These are phyloP conservation scores for Lamprologus ornatipinnis DNA, from an alignment of 2,113 vertebrate genomes.

Conservation along the genomic window DNA sequence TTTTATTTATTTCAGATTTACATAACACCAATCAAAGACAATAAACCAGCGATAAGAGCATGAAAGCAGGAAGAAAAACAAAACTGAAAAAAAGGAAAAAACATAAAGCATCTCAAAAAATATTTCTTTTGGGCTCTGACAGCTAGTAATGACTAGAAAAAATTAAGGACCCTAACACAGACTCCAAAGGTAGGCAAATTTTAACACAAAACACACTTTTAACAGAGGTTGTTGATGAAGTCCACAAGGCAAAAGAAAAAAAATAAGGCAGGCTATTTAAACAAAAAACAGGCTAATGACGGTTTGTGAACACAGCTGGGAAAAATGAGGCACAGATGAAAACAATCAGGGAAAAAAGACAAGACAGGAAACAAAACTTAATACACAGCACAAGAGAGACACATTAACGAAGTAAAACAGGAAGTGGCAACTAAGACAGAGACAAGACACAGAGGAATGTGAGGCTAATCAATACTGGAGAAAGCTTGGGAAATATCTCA, in stretches of 20 bases:
- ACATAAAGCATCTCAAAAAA: neutral
- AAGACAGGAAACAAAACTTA: neutral
- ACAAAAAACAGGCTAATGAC: neutral
- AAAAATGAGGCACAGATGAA: neutral
- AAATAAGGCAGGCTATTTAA: neutral
- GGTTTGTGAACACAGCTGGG: neutral
- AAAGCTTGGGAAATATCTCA: neutral
- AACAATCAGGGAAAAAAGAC: neutral
- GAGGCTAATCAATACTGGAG: neutral
- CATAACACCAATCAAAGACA: neutral
- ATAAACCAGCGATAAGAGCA: neutral
- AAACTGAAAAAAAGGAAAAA: neutral
- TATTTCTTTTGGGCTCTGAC: neutral
- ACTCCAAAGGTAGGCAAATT: neutral
- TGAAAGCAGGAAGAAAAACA: neutral
- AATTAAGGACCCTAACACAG: neutral
- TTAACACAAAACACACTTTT: neutral
- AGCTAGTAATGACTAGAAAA: neutral
- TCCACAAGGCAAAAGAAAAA: neutral
- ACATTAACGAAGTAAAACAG: neutral
- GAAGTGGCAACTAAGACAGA: neutral
- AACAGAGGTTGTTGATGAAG: neutral
- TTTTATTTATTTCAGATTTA: neutral
- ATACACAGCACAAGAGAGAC: neutral
- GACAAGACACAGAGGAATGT: neutral